Evolutionary conservation across 2,797 vertebrate genomes (phyloP).

Genomic region (Pseudochirops corinnae): DNA sequence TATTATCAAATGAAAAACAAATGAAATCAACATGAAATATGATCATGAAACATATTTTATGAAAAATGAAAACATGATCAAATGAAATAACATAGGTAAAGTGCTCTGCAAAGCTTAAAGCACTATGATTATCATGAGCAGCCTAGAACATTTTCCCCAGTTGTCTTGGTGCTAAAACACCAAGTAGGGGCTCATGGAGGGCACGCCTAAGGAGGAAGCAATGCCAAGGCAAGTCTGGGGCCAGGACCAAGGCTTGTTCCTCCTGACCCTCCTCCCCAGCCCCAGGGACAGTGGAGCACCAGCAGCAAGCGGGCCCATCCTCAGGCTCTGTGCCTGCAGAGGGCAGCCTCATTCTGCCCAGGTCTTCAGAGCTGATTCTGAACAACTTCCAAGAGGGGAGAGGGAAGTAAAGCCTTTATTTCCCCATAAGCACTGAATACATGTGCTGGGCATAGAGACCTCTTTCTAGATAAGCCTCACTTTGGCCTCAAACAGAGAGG

Average conservation of each 20-base stretch:
- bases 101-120: neutral
- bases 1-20: neutral
- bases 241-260: neutral
- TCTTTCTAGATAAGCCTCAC: neutral
- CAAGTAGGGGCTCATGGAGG: neutral
- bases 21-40: too few species aligned
- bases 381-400: neutral
- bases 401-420: neutral
- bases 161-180: neutral
- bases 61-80: neutral
- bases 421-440: neutral
- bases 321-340: constrained; percentile 72
- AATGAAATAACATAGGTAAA: neutral
- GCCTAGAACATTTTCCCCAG: neutral
- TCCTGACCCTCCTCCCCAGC: neutral
- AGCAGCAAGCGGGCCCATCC: neutral
- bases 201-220: fast-evolving
- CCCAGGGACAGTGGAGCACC: neutral
- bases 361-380: neutral
- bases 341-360: constrained; percentile 74
- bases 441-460: neutral
- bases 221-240: fast-evolving
- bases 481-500: neutral
- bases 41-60: too few species aligned
- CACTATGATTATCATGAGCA: neutral